Base-by-base conservation (phyloP, 1,140 invertebrate species). In the Homalodisca vitripennis region DNA sequence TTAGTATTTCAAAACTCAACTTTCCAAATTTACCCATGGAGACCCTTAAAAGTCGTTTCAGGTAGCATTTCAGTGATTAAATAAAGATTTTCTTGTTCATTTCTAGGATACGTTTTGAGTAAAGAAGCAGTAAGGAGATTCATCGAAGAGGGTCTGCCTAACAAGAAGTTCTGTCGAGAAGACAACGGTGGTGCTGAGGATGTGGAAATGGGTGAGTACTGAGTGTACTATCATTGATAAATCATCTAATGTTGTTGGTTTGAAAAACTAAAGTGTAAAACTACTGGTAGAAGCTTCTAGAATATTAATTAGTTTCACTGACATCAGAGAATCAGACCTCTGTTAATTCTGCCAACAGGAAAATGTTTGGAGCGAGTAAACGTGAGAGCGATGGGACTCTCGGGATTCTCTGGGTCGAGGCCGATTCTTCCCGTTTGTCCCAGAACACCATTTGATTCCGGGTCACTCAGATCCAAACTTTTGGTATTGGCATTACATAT, bases 401-500 rank as follows among this genome's bases (percentile, higher is more conserved):
- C 82, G 94, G 10, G 97, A 98, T 82, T 81, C 84, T 0, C 80
- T 90, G 41, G 92, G 93, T 0, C 84, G 95, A 13, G 93, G 94
- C 1, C 84, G 95, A 32, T 98, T 98, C 80, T 95, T 98, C 78
- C 95, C 95, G 0, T 97, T 98, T 79, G 87, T 92, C 2, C 93
- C 94, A 0, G 92, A 95, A 75, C 91, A 95, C 77, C 95, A 98
- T 80, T 79, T 98, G 2, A 93, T 94, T 76, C 93, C 94, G 1
- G 91, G 89, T 48, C 91, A 92, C 72, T 71, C 75, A 27, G 87
- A 92, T 76, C 88, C 89, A 71, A 84, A 85, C 71, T 94, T 94
- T 77, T 98, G 95, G 95, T 97, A 96, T 77, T 97, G 94, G 93
- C 88, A 93, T 74, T 98, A 96, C 77, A 95, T 95, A 67, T 97